phyloP scores from a whole-genome alignment of 2,888 invertebrate species.

The Tiliacea citrago region DNA sequence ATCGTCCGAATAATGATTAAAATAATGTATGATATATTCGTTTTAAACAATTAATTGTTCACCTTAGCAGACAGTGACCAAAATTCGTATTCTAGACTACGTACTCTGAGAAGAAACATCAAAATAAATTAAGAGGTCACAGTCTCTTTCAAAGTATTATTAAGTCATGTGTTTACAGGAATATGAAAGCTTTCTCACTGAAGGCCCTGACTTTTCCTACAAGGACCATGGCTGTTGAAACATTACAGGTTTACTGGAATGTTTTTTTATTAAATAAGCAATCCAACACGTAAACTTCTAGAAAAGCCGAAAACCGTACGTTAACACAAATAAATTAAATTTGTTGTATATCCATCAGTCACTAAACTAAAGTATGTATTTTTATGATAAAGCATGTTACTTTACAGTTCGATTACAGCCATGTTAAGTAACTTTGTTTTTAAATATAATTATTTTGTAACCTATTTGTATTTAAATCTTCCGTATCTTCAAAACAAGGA shows the following conservation, averaged over 20 bases:
- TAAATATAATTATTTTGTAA: neutral
- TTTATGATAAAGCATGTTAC: no score
- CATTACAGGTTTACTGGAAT: neutral
- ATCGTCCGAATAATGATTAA: neutral
- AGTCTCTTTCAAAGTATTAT: no score
- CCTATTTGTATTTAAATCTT: neutral
- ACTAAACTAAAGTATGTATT: neutral
- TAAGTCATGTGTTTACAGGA: neutral
- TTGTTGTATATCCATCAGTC: neutral
- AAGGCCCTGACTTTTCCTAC: neutral
- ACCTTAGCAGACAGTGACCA: no score
- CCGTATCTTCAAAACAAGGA: neutral
- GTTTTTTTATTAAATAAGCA: neutral
- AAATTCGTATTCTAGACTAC: no score
- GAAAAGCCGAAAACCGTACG: neutral
- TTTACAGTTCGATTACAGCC: neutral
- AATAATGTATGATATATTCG: no score
- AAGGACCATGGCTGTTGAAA: neutral
- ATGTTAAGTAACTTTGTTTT: neutral
- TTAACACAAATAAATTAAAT: neutral
- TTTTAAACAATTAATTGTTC: no score
- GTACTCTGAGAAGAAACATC: no score
- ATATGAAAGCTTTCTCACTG: neutral
- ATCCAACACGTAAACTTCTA: neutral
- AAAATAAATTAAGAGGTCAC: no score